A percentile compares a stretch with the other conserved stretches of the same genome.
These are phyloP conservation scores for Diadumene lineata DNA, from an alignment of 92 coral and sea anemone genomes.

Conservation along the genomic window DNA sequence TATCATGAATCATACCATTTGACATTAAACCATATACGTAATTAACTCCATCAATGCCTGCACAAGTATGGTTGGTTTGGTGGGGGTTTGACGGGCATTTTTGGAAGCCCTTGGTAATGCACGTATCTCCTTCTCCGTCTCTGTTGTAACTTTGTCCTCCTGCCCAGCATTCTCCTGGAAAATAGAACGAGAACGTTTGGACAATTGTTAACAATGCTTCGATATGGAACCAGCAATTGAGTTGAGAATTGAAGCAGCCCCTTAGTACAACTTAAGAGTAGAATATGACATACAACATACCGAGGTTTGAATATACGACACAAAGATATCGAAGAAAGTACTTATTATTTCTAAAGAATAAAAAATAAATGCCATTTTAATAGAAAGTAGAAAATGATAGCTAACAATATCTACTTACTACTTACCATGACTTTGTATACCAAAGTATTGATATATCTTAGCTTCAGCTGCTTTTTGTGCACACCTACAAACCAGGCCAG, in stretches of 20 bases:
- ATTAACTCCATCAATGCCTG: conserved; percentile 25
- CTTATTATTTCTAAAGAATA: no score
- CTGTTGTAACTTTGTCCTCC: conserved; percentile 25
- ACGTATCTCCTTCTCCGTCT: conserved; percentile 17
- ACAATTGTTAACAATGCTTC: no score
- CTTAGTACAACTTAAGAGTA: no score
- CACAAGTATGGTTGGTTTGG: conserved; percentile 28
- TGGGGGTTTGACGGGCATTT: conserved; percentile 38
- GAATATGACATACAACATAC: no score
- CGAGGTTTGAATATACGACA: no score
- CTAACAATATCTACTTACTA: neutral
- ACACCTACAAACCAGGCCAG: no score
- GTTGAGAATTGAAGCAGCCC: no score
- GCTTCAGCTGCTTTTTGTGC: conserved; percentile 61
- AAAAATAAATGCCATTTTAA: no score
- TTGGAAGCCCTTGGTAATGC: conserved; percentile 38
- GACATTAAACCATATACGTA: conserved; percentile 44
- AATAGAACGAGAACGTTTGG: no score
- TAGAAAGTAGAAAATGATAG: no score
- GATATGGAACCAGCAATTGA: no score
- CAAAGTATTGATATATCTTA: conserved; percentile 40
- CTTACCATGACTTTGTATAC: conserved; percentile 63
- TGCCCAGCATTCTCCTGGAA: conserved; percentile 59
- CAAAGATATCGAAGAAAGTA: no score
- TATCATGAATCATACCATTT: conserved; percentile 20